Conservation (phyloP, 2,797 vertebrate genomes). For the Craterocephalus amniculus region DNA sequence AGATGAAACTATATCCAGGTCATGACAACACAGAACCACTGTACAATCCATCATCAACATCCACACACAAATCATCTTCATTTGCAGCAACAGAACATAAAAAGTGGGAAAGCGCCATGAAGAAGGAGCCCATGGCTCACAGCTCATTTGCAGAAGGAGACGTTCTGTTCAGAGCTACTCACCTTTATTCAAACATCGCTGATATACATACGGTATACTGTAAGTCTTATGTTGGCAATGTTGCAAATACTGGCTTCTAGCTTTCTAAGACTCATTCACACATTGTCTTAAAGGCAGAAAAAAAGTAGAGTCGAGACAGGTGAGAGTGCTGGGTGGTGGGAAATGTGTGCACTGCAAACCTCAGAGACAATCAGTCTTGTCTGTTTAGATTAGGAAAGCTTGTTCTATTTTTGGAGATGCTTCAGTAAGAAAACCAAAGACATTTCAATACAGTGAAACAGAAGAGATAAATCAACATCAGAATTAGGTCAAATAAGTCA, state of each 20-base stretch:
- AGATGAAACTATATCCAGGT: slow-evolving; percentile 40
- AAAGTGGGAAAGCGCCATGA: background rate
- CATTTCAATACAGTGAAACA: slow-evolving; percentile 29
- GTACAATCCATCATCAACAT: slow-evolving; percentile 50
- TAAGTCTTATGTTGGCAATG: slow-evolving; percentile 40
- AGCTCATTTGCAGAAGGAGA: slow-evolving; percentile 18
- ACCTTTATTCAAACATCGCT: slow-evolving; percentile 21
- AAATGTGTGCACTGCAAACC: slow-evolving; percentile 45
- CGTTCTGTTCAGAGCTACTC: slow-evolving; percentile 59
- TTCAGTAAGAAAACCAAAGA: slow-evolving; percentile 27
- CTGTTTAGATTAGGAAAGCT: slow-evolving; percentile 50
- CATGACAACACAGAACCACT: slow-evolving; percentile 41
- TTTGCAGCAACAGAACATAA: slow-evolving; percentile 36
- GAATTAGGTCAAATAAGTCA: background rate
- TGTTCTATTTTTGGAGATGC: slow-evolving; percentile 65
- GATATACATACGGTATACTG: slow-evolving; percentile 16
- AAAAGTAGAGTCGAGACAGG: slow-evolving; percentile 37
- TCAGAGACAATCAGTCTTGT: slow-evolving; percentile 47
- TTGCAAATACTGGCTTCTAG: slow-evolving; percentile 27
- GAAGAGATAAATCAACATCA: slow-evolving; percentile 7
- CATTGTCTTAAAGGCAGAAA: slow-evolving; percentile 1
- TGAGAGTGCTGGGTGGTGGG: slow-evolving; percentile 37
- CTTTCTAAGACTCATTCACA: background rate
- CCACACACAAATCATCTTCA: slow-evolving; percentile 30
- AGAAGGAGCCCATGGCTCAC: slow-evolving; percentile 15